Percentiles rank a stretch among this genome's conserved stretches.
These are phyloP conservation scores for Drosophila hawaiiensis DNA, from an alignment of 2,888 invertebrate genomes.

Conservation along the genomic window DNA sequence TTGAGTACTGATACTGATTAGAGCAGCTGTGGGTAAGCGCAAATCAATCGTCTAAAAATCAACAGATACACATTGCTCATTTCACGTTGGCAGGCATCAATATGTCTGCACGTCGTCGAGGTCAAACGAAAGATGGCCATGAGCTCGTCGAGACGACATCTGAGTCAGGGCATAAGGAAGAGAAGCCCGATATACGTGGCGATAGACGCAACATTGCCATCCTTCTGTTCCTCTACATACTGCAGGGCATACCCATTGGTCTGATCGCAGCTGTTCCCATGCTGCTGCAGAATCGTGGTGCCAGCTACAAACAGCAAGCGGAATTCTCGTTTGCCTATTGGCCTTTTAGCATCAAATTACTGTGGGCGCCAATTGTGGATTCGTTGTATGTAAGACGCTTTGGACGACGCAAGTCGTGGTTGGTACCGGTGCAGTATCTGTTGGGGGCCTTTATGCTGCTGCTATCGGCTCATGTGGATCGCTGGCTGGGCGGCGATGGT, in stretches of 20 bases:
- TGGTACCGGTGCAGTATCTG: slow-evolving; percentile 97
- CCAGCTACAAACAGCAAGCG: slow-evolving; percentile 97
- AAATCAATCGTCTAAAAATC: not conserved
- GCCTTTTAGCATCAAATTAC: slow-evolving; percentile 96
- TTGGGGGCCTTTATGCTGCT: slow-evolving; percentile 96
- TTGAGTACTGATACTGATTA: slow-evolving; percentile 16
- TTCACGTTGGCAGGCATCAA: slow-evolving; percentile 9
- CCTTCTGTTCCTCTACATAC: slow-evolving; percentile 95
- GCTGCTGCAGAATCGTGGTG: slow-evolving; percentile 96
- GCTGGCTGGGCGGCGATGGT: slow-evolving; percentile 90
- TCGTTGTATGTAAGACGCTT: slow-evolving; percentile 93
- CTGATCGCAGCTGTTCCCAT: slow-evolving; percentile 97
- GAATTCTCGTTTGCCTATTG: slow-evolving; percentile 97
- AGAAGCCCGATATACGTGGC: slow-evolving; percentile 87
- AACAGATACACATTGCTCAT: slow-evolving; percentile 9
- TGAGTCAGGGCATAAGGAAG: slow-evolving; percentile 62
- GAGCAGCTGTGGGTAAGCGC: slow-evolving; percentile 33
- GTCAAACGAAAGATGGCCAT: slow-evolving; percentile 21
- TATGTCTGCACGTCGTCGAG: slow-evolving; percentile 53
- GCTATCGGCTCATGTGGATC: slow-evolving; percentile 90
- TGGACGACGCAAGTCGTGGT: slow-evolving; percentile 97
- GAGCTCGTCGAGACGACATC: slow-evolving; percentile 25
- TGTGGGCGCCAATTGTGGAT: slow-evolving; percentile 99
- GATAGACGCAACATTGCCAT: slow-evolving; percentile 93
- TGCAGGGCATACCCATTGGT: slow-evolving; percentile 98